A percentile compares a stretch with the other conserved stretches of the same genome.
Conservation (phyloP, 2,113 vertebrate genomes). For the Maccullochella peelii region DNA sequence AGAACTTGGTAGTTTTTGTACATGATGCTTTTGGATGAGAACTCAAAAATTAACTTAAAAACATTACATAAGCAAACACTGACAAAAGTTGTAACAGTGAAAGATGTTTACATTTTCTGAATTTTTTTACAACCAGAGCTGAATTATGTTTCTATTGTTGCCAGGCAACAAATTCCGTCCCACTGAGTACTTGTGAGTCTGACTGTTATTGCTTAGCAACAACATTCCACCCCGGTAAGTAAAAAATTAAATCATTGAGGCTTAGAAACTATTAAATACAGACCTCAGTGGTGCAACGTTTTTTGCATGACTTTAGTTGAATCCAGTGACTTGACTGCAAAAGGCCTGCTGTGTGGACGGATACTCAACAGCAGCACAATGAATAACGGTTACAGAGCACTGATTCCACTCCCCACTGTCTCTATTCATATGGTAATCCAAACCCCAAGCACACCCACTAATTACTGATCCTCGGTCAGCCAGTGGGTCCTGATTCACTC, state of each 20-base stretch:
- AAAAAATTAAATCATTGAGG: slow-evolving; percentile 27
- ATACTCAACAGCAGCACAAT: slow-evolving; percentile 40
- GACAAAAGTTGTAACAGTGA: not conserved
- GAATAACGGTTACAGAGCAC: slow-evolving; percentile 28
- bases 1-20: not conserved
- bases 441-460: slow-evolving; percentile 49
- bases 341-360: slow-evolving; percentile 23
- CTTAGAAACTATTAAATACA: slow-evolving; percentile 33
- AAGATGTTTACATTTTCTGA: not conserved
- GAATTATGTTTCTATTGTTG: slow-evolving; percentile 44
- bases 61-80: not conserved
- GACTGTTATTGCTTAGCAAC: slow-evolving; percentile 55
- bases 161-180: slow-evolving; percentile 51
- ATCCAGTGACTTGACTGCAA: slow-evolving; percentile 39
- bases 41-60: not conserved
- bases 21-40: not conserved
- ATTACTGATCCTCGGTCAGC: slow-evolving; percentile 54
- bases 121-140: slow-evolving; percentile 10
- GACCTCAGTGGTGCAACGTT: slow-evolving; percentile 32
- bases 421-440: slow-evolving; percentile 76
- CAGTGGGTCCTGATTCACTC: slow-evolving; percentile 55
- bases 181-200: slow-evolving; percentile 15
- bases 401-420: slow-evolving; percentile 62
- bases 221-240: slow-evolving; percentile 37
- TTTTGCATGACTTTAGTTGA: slow-evolving; percentile 38